phyloP scores from a whole-genome alignment of 2,888 invertebrate species.

The Copidosoma aretas region DNA sequence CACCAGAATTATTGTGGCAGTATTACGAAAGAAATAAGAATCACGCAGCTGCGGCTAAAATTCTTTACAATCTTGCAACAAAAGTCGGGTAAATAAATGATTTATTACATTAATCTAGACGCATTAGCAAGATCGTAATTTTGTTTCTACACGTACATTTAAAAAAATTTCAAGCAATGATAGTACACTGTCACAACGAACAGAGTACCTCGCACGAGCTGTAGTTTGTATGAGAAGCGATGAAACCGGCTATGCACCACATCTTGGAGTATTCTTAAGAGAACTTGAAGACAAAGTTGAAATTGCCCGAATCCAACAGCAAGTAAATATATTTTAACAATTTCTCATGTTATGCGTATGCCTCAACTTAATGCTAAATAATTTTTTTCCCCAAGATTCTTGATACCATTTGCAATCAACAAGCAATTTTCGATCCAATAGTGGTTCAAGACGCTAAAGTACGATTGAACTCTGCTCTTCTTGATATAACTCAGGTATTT shows the following conservation, averaged over 20 bases:
- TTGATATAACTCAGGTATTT: slow-evolving; percentile 82
- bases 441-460: slow-evolving; percentile 67
- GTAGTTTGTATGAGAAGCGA: slow-evolving; percentile 95
- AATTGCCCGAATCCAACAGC: slow-evolving; percentile 84
- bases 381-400: slow-evolving; percentile 64
- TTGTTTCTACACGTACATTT: too few relatives aligned
- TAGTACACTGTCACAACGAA: slow-evolving; percentile 78
- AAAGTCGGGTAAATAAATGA: slow-evolving; percentile 68
- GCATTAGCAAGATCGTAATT: not conserved
- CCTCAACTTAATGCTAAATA: not conserved
- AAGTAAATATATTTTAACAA: slow-evolving; percentile 49
- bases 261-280: slow-evolving; percentile 79
- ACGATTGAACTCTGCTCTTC: slow-evolving; percentile 80
- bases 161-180: slow-evolving; percentile 68
- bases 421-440: slow-evolving; percentile 50
- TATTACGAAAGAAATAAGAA: slow-evolving; percentile 92
- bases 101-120: not conserved
- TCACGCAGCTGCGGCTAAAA: slow-evolving; percentile 90
- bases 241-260: slow-evolving; percentile 74
- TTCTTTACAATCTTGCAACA: slow-evolving; percentile 86
- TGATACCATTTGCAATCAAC: slow-evolving; percentile 69
- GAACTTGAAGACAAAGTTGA: slow-evolving; percentile 93
- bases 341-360: not conserved
- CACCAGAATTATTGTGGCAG: slow-evolving; percentile 81
- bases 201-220: slow-evolving; percentile 91